Base-by-base conservation (phyloP, 1,140 invertebrate species). In the Drosophila burlai region DNA sequence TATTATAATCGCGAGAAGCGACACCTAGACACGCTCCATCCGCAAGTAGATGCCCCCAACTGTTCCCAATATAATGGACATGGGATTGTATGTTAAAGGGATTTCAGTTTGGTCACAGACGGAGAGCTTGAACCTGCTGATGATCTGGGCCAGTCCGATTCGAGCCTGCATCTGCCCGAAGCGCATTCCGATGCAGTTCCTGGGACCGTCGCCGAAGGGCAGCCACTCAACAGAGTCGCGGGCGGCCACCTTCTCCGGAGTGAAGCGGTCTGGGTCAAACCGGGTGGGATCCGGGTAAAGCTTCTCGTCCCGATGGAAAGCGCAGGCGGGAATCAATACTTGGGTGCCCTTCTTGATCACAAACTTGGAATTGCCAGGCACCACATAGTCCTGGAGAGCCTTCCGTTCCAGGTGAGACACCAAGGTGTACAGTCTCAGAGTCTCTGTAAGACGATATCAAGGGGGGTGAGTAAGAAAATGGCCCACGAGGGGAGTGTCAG, bases 161-260 rank as follows among this genome's bases (percentile, higher is more conserved):
- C 93, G 92, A 8, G 90, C 81, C 58, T 94, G 93, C 85, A 94
- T 91, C 42, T 93, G 78, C 2, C 93, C 94, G 65, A 94, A 94
- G 36, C 94, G 75, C 66, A 82, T 83, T 11, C 94, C 94, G 54
- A 94, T 93, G 74, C 94, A 95, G 81, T 93, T 94, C 26, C 93
- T 91, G 8, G 94, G 94, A 34, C 94, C 94, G 54, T 94, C 94
- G 11, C 96, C 96, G 82, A 98, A 98, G 8, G 95, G 94, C 42
- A 95, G 79, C 87, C 94, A 95, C 8, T 93, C 92, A 47, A 92
- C 94, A 0, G 93, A 94, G 50, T 93, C 86, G 24, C 93, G 87
- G 21, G 92, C 82, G 3, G 83, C 83, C 67, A 93, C 94, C 36
- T 93, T 82, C 52, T 94, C 93, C 4, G 94, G 93, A 15, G 78